Conservation (phyloP, 1,140 invertebrate genomes). For the Scaptomyza montana region DNA sequence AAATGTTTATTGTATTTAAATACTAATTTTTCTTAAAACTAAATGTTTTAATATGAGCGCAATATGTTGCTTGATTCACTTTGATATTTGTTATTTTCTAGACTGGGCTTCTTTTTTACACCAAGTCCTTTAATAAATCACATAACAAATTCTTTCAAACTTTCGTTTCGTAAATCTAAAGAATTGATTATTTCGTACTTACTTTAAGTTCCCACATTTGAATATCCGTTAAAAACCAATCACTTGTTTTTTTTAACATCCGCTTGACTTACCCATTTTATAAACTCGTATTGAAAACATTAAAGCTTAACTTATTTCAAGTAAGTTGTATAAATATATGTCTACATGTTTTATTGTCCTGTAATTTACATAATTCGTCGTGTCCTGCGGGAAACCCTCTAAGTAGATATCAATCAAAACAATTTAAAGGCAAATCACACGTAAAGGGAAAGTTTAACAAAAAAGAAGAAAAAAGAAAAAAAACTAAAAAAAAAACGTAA, state of each 20-base stretch:
- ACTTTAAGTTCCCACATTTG: not conserved
- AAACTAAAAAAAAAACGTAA: conserved; percentile 16
- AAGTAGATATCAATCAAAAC: conserved; percentile 7
- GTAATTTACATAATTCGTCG: conserved; percentile 18
- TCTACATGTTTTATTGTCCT: conserved; percentile 4
- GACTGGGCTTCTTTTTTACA: no score
- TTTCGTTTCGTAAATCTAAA: no score
- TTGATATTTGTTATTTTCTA: no score
- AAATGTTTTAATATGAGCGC: no score
- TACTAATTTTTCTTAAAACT: no score
- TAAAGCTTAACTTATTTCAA: conserved; percentile 7
- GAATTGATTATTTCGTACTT: no score
- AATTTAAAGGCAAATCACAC: conserved; percentile 9
- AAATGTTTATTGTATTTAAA: no score
- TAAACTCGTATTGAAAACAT: not conserved
- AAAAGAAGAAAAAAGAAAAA: conserved; percentile 5
- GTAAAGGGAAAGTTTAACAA: conserved; percentile 14
- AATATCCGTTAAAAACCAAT: not conserved
- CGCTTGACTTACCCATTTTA: not conserved
- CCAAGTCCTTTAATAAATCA: no score
- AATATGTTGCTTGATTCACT: no score
- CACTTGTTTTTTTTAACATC: not conserved
- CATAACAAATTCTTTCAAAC: no score
- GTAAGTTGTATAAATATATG: conserved; percentile 13
- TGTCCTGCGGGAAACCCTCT: conserved; percentile 8